Evolutionary conservation across 2,113 vertebrate genomes (phyloP).

Genomic region (Hydrolagus affinis): DNA sequence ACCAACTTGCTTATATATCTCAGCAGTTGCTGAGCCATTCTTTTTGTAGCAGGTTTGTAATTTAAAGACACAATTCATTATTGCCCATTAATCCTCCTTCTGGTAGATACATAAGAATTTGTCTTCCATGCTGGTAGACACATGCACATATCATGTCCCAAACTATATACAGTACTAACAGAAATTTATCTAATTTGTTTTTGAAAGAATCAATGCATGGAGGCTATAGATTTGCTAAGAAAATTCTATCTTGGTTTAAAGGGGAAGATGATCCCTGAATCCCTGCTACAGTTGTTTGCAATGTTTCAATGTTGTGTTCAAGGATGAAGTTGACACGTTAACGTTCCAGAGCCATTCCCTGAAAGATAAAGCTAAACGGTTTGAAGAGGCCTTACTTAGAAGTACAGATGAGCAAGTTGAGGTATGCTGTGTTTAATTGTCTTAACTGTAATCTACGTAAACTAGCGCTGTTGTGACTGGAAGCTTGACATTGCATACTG

Average conservation of each 20-base stretch:
- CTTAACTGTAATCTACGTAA: background rate
- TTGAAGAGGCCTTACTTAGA: slow-evolving; percentile 86
- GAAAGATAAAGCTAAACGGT: slow-evolving; percentile 80
- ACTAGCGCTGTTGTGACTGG: too few species aligned
- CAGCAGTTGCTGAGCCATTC: too few species aligned
- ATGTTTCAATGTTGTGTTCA: background rate
- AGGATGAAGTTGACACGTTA: slow-evolving; percentile 96
- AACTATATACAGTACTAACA: too few species aligned
- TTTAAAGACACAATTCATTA: too few species aligned
- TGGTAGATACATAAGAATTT: too few species aligned
- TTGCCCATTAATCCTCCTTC: too few species aligned
- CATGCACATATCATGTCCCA: too few species aligned
- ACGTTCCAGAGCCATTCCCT: slow-evolving; percentile 90
- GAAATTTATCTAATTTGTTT: background rate
- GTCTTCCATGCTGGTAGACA: too few species aligned
- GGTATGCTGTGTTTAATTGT: slow-evolving; percentile 52
- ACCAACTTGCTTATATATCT: too few species aligned
- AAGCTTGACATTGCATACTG: too few species aligned
- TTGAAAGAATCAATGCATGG: fast-evolving
- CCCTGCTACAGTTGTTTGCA: too few species aligned
- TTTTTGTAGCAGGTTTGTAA: too few species aligned
- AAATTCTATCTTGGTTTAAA: background rate
- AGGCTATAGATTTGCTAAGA: background rate
- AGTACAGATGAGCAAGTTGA: slow-evolving; percentile 87
- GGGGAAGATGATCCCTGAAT: background rate